These are phyloP conservation scores for Choreutis nemorana DNA, from an alignment of 2,888 invertebrate species.

Conservation along the genomic window DNA sequence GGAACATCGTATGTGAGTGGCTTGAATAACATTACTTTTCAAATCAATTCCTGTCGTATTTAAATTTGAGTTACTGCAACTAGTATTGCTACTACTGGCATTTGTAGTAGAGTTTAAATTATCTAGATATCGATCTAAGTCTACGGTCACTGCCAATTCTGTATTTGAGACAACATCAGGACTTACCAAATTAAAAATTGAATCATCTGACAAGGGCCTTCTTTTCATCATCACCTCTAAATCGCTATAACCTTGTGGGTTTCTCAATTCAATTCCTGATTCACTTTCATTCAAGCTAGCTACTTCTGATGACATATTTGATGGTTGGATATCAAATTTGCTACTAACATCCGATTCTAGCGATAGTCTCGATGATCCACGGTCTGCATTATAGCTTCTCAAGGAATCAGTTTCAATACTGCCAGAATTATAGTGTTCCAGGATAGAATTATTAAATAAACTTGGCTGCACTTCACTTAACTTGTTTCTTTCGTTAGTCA, in stretches of 20 bases:
- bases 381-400: constrained; percentile 50
- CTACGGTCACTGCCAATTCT: constrained; percentile 62
- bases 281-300: constrained; percentile 48
- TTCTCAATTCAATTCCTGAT: constrained; percentile 63
- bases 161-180: constrained; percentile 59
- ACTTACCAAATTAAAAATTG: constrained; percentile 72
- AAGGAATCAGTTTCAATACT: constrained; percentile 53
- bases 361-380: constrained; percentile 52
- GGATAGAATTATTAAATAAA: constrained; percentile 30
- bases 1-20: constrained; percentile 34
- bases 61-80: constrained; percentile 18
- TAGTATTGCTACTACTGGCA: constrained; percentile 15
- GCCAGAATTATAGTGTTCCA: constrained; percentile 42
- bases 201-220: constrained; percentile 79
- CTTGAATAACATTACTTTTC: constrained; percentile 28
- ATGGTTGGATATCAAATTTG: constrained; percentile 52
- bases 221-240: constrained; percentile 72
- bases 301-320: constrained; percentile 49
- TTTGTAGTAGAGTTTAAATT: constrained; percentile 64
- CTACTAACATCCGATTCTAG: constrained; percentile 57
- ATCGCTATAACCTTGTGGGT: constrained; percentile 47
- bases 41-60: constrained; percentile 21
- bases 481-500: constrained; percentile 40
- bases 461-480: constrained; percentile 25
- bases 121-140: constrained; percentile 73